phyloP scores from a whole-genome alignment of 2,888 invertebrate species.

The Apeira syringaria region DNA sequence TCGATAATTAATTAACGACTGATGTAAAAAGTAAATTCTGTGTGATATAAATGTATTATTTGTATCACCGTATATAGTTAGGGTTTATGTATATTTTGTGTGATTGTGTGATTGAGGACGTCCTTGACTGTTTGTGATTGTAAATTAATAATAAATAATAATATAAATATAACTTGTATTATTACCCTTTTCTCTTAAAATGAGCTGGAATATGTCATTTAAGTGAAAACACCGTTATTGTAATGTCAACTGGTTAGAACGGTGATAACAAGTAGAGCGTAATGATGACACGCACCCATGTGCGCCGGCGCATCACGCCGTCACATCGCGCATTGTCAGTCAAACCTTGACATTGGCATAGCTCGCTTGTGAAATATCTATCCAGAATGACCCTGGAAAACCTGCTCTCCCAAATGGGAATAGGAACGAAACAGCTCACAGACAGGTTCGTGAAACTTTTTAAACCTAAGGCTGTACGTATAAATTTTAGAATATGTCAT shows the following conservation, averaged over 20 bases:
- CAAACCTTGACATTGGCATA: constrained; percentile 61
- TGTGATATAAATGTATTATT: constrained; percentile 74
- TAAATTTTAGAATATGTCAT: too few relatives aligned
- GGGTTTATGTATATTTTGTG: constrained; percentile 74
- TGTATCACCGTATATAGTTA: constrained; percentile 73
- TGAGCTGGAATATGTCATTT: constrained; percentile 13
- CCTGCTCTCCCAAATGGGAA: constrained; percentile 62
- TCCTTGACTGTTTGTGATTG: constrained; percentile 80
- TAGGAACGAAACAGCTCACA: constrained; percentile 58
- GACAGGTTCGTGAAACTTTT: constrained; percentile 62
- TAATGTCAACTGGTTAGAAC: constrained; percentile 39
- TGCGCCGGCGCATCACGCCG: constrained; percentile 40
- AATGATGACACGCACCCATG: constrained; percentile 43
- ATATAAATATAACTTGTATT: constrained; percentile 29
- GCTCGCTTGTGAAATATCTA: constrained; percentile 41
- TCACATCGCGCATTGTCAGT: constrained; percentile 60
- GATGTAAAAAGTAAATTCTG: constrained; percentile 74
- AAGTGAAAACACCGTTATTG: constrained; percentile 55
- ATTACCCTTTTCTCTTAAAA: constrained; percentile 2
- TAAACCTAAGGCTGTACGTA: too few relatives aligned
- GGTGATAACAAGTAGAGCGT: constrained; percentile 58
- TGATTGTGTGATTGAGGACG: constrained; percentile 78
- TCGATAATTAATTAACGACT: constrained; percentile 68
- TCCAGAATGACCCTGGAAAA: constrained; percentile 61
- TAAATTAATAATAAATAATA: constrained; percentile 64